Percentiles rank a stretch among this genome's conserved stretches.
phyloP scores from a whole-genome alignment of 1,140 invertebrate species.

The Sitobion miscanthi region DNA sequence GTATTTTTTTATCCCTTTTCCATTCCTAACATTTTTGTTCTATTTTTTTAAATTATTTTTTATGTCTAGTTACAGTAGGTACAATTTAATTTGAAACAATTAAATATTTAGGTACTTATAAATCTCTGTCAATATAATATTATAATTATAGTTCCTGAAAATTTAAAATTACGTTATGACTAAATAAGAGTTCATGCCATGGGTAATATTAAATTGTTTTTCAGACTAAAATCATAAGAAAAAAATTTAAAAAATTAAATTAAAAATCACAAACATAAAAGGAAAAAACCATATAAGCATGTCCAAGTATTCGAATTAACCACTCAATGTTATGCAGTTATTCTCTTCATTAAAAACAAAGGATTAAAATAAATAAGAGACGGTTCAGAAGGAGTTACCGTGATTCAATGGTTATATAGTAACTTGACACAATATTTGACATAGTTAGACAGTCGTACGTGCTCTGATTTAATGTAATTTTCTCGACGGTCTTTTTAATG shows the following conservation, averaged over 20 bases:
- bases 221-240: background rate
- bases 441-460: conserved; percentile 37
- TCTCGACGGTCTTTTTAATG: conserved; percentile 30
- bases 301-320: background rate
- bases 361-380: conserved; percentile 2
- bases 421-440: conserved; percentile 30
- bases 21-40: background rate
- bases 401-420: background rate
- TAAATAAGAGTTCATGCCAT: background rate
- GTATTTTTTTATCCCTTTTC: background rate
- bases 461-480: conserved; percentile 50
- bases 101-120: background rate
- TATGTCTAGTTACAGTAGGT: too few species aligned
- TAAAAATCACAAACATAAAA: background rate
- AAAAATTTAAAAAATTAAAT: background rate
- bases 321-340: background rate
- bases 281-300: background rate
- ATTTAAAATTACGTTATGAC: background rate
- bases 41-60: too few species aligned
- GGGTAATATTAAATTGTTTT: background rate
- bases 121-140: background rate
- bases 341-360: conserved; percentile 30
- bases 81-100: background rate
- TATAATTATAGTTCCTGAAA: background rate
- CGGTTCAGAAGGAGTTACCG: background rate